These are phyloP conservation scores for Epizoanthus scotinus DNA, from an alignment of 92 coral and sea anemone genomes.

Conservation along the genomic window DNA sequence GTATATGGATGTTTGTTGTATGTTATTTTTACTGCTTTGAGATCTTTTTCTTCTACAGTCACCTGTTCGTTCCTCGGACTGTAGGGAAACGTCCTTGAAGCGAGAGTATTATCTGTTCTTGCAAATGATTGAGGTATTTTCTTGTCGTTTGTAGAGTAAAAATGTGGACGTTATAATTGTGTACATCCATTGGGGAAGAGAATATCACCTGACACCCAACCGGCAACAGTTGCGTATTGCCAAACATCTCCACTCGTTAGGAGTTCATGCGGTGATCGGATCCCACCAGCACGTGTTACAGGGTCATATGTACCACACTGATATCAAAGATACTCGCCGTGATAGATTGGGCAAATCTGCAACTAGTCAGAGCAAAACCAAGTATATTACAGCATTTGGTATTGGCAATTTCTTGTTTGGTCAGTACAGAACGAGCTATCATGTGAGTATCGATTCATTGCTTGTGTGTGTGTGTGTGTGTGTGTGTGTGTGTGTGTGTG, in stretches of 20 bases:
- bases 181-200: conserved; percentile 59
- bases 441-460: conserved; percentile 21
- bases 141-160: conserved; percentile 3
- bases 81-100: no score
- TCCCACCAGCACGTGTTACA: conserved; percentile 53
- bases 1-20: no score
- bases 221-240: conserved; percentile 42
- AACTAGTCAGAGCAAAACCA: not conserved
- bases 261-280: conserved; percentile 58
- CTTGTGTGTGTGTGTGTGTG: no score
- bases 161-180: conserved; percentile 48
- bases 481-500: no score
- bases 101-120: no score
- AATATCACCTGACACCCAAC: conserved; percentile 43
- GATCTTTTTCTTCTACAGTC: no score
- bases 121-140: not conserved
- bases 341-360: not conserved
- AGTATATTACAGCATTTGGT: conserved; percentile 50
- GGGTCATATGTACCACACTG: conserved; percentile 37
- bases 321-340: not conserved
- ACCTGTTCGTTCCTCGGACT: no score
- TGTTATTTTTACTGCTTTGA: no score
- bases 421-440: conserved; percentile 25
- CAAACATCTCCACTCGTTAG: conserved; percentile 59
- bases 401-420: conserved; percentile 53